These are phyloP conservation scores for Gryon sp. DNA, from an alignment of 1,140 invertebrate species.

Conservation along the genomic window DNA sequence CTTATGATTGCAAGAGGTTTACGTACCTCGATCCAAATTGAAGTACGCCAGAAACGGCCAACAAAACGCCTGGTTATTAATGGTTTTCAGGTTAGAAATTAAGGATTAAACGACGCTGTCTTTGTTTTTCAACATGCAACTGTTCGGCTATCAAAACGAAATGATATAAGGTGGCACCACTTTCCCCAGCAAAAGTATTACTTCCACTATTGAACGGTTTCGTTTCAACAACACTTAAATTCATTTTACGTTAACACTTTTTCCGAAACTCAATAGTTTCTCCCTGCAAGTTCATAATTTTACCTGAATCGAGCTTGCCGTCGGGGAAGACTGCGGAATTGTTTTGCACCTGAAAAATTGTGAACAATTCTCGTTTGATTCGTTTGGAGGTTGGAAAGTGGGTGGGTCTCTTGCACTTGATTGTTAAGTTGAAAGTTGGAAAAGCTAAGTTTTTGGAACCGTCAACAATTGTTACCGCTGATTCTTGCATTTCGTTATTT, in stretches of 20 bases:
- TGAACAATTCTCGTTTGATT: slow-evolving; percentile 70
- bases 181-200: slow-evolving; percentile 63
- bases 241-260: slow-evolving; percentile 24
- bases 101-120: slow-evolving; percentile 18
- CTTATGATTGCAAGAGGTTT: slow-evolving; percentile 50
- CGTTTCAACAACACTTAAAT: slow-evolving; percentile 45
- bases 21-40: slow-evolving; percentile 62
- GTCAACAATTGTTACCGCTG: no score
- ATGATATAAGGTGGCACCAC: slow-evolving; percentile 53
- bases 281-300: slow-evolving; percentile 58
- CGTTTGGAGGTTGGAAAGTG: slow-evolving; percentile 2
- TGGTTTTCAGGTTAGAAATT: slow-evolving; percentile 29
- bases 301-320: slow-evolving; percentile 78
- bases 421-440: no score
- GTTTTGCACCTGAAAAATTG: slow-evolving; percentile 78
- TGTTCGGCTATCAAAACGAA: slow-evolving; percentile 41
- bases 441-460: background rate
- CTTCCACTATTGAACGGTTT: slow-evolving; percentile 61
- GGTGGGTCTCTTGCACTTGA: background rate
- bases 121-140: slow-evolving; percentile 54
- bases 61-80: slow-evolving; percentile 65
- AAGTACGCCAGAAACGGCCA: slow-evolving; percentile 64
- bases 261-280: slow-evolving; percentile 59
- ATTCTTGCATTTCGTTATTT: no score
- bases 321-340: slow-evolving; percentile 77